Evolutionary conservation across 2,797 vertebrate species (phyloP).

Genomic region (Silurus aristotelis): DNA sequence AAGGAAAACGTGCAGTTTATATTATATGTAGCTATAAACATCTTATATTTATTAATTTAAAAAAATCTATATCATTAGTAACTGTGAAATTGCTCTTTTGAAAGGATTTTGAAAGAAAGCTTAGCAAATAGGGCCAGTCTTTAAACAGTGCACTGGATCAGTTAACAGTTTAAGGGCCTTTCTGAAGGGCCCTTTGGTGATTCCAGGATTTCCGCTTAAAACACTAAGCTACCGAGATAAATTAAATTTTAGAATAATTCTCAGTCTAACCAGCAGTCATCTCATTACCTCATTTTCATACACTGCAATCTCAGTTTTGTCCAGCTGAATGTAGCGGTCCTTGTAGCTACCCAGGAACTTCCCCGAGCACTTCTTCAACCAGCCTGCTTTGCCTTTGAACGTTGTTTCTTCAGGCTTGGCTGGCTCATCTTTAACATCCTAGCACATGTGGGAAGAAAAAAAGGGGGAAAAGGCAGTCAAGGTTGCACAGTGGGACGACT

Average conservation of each 20-base stretch:
- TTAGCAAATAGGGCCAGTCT: not conserved
- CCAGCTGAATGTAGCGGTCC: slow-evolving; percentile 88
- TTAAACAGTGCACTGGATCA: not conserved
- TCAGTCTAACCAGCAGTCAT: not conserved
- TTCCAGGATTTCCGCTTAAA: not conserved
- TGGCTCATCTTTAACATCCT: slow-evolving; percentile 78
- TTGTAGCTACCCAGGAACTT: slow-evolving; percentile 86
- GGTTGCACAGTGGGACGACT: slow-evolving; percentile 9
- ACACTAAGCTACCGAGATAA: not conserved
- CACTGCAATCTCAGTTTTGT: slow-evolving; percentile 80
- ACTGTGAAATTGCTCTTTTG: not conserved
- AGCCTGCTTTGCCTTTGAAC: slow-evolving; percentile 82
- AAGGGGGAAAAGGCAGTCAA: slow-evolving; percentile 54
- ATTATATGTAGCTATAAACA: not conserved
- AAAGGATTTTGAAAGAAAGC: not conserved
- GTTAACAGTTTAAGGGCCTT: not conserved
- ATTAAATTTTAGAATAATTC: not conserved
- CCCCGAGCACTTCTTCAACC: slow-evolving; percentile 89
- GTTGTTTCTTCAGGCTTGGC: slow-evolving; percentile 70
- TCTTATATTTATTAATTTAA: not conserved
- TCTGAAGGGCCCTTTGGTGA: not conserved
- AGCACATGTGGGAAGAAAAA: slow-evolving; percentile 35
- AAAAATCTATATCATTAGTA: not conserved
- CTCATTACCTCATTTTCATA: slow-evolving; percentile 87
- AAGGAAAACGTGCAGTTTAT: not conserved